A percentile compares a stretch with the other conserved stretches of the same genome.
These are phyloP conservation scores for Euphydryas editha DNA, from an alignment of 2,888 invertebrate genomes.

Conservation along the genomic window DNA sequence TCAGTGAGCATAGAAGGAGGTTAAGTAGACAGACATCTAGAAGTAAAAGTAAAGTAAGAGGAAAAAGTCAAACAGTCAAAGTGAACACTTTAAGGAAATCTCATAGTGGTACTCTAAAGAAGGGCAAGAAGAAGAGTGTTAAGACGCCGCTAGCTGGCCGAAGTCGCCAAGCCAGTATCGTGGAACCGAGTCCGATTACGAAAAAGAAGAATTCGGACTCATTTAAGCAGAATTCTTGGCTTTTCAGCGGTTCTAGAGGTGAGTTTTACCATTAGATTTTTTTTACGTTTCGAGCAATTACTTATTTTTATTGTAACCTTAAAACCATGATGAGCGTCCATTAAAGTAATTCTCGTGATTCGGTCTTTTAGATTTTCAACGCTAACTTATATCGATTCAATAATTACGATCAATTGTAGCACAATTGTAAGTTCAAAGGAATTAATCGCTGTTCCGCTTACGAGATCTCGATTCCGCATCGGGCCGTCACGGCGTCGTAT, in stretches of 20 bases:
- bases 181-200: constrained; percentile 65
- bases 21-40: constrained; percentile 76
- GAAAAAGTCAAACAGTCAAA: constrained; percentile 76
- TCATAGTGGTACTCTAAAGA: constrained; percentile 77
- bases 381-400: constrained; percentile 7
- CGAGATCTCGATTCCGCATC: constrained; percentile 13
- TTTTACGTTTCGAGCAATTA: background rate
- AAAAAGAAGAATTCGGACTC: constrained; percentile 71
- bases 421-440: constrained; percentile 12
- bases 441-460: constrained; percentile 14
- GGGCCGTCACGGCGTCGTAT: constrained; percentile 26
- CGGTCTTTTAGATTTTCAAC: constrained; percentile 7
- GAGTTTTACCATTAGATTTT: constrained; percentile 44
- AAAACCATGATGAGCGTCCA: background rate
- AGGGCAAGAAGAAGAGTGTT: constrained; percentile 70
- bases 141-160: constrained; percentile 65
- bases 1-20: constrained; percentile 70
- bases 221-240: constrained; percentile 71
- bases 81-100: constrained; percentile 75
- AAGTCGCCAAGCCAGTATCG: constrained; percentile 74
- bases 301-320: background rate
- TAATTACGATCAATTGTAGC: constrained; percentile 6
- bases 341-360: constrained; percentile 1
- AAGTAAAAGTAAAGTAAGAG: constrained; percentile 76
- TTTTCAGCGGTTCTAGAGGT: constrained; percentile 73